Evolutionary conservation across 1,140 invertebrate species (phyloP).

Genomic region (Teleopsis dalmanni): DNA sequence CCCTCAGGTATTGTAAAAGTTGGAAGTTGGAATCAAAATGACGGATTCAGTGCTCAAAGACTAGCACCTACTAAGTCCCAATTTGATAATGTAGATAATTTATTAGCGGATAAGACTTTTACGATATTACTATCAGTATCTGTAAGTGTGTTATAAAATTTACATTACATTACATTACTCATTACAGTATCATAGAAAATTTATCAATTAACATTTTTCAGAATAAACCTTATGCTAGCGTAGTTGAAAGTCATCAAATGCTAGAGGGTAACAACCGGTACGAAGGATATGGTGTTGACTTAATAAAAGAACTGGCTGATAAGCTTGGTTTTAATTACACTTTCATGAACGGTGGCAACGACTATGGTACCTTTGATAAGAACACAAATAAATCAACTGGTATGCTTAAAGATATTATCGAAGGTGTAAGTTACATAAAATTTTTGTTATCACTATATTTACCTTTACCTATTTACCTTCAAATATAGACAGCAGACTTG

Average conservation of each 20-base stretch:
- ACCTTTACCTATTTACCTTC: background rate
- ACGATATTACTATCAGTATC: constrained; percentile 60
- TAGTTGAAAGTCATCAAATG: constrained; percentile 60
- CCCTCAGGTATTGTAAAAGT: constrained; percentile 59
- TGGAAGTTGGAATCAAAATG: constrained; percentile 60
- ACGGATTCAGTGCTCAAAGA: constrained; percentile 26
- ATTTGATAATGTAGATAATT: constrained; percentile 45
- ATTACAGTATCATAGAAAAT: too few species aligned
- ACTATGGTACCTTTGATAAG: constrained; percentile 62
- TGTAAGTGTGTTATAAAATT: constrained; percentile 18
- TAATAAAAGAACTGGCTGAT: constrained; percentile 65
- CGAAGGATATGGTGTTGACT: constrained; percentile 72
- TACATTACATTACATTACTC: too few species aligned
- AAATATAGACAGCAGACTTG: constrained; percentile 66
- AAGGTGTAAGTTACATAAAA: constrained; percentile 51
- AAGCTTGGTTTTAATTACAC: constrained; percentile 81
- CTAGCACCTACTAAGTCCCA: constrained; percentile 22
- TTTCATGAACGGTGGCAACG: constrained; percentile 64
- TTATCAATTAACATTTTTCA: constrained; percentile 27
- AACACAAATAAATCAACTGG: constrained; percentile 71
- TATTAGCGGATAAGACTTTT: constrained; percentile 73
- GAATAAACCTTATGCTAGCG: constrained; percentile 79
- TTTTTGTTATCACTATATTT: background rate
- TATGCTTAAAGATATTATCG: constrained; percentile 78
- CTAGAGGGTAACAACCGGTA: constrained; percentile 74